These are phyloP conservation scores for Taurulus bubalis DNA, from an alignment of 2,113 vertebrate genomes.

Conservation along the genomic window DNA sequence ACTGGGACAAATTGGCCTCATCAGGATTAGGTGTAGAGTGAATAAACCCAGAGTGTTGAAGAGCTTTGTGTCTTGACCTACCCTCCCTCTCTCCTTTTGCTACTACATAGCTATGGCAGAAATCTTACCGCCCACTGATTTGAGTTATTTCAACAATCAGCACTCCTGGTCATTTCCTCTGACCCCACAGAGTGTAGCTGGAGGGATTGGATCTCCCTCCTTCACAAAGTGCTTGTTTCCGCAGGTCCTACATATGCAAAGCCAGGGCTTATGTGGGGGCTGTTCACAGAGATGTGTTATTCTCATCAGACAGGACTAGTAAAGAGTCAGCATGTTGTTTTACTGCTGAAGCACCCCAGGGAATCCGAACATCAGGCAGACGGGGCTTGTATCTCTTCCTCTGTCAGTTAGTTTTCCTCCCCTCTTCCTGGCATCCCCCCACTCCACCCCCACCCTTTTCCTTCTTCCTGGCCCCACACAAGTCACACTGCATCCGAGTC, in stretches of 20 bases:
- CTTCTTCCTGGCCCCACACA: constrained; percentile 51
- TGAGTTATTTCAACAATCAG: constrained; percentile 56
- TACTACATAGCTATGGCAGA: constrained; percentile 3
- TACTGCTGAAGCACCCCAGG: constrained; percentile 72
- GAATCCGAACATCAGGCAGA: constrained; percentile 73
- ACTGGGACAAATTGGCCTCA: constrained; percentile 58
- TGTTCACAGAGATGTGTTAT: constrained; percentile 78
- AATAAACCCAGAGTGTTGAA: constrained; percentile 32
- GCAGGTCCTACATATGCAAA: constrained; percentile 55
- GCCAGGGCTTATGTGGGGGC: constrained; percentile 52
- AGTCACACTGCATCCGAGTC: constrained; percentile 61
- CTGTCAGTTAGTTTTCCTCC: constrained; percentile 69
- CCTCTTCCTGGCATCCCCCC: constrained; percentile 66
- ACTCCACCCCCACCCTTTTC: constrained; percentile 44
- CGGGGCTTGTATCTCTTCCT: constrained; percentile 74
- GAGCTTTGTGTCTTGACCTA: background rate
- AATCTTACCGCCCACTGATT: constrained; percentile 43
- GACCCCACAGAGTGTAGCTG: constrained; percentile 30
- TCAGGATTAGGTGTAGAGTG: constrained; percentile 33
- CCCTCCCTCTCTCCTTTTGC: background rate
- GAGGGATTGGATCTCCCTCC: constrained; percentile 44
- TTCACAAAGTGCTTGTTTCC: constrained; percentile 48
- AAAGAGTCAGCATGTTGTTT: constrained; percentile 82
- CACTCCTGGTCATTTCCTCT: constrained; percentile 45
- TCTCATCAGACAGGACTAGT: constrained; percentile 78